Evolutionary conservation across 2,888 invertebrate species (phyloP), one percentile per base, ranked within the genome.

Genomic region (Drosophila kambysellisi): DNA sequence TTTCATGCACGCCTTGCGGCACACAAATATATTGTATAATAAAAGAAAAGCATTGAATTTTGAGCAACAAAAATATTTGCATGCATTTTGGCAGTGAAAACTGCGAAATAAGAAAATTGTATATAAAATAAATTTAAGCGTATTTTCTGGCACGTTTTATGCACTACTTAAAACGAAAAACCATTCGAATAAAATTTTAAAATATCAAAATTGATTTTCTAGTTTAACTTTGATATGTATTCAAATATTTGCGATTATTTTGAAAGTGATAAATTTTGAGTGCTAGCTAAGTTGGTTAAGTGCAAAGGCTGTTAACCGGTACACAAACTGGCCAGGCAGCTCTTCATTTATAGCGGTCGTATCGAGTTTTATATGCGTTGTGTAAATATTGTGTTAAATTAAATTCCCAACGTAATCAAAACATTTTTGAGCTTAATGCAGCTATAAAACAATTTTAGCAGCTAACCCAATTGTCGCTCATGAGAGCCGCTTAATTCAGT

Each of bases 381-480:
- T 15, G 15, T 11, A 25, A 15, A 35, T n/a, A 35, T 43, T 52
- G 25, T 46, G n/a, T 11, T 8, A 35, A 20, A 70, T 56, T n/a
- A 30, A 30, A 70, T 69, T 56, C 30, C 0, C 12, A 41, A 56
- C 33, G 32, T 54, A 67, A 67, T 67, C 39, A 56, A 69, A 69
- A 20, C 33, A 54, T 56, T 50, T 41, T 56, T 30, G 53, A 35
- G 41, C 46, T 65, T 61, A 65, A 54, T 51, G 59, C 35, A 48
- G 30, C 30, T 41, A 54, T 74, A 46, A 56, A 59, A 46, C 29
- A 63, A 63, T 41, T 30, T 65, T n/a, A 39, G 37, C 39, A 32
- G 51, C 54, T 60, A 76, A 77, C 56, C 43, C 68, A 76, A 69
- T 77, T 79, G 41, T 17, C 33, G 61, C 43, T 32, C n/a, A 65